phyloP scores from a whole-genome alignment of 1,140 invertebrate species.

The Trypoxylus dichotomus region DNA sequence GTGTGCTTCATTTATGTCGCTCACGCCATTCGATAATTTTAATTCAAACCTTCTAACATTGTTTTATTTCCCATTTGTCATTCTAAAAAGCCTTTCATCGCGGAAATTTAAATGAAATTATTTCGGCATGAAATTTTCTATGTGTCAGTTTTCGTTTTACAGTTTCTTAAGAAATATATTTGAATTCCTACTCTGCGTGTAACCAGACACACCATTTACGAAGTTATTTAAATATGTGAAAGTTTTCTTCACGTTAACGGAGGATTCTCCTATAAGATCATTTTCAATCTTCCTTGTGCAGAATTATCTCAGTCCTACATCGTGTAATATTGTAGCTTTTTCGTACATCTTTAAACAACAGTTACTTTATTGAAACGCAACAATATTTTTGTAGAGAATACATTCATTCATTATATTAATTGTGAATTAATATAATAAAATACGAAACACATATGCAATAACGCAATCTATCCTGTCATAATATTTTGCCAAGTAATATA shows the following conservation, averaged over 20 bases:
- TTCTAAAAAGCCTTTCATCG: not conserved
- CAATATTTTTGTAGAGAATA: too few species aligned
- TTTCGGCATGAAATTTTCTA: slow-evolving; percentile 6
- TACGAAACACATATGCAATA: too few species aligned
- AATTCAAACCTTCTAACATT: slow-evolving; percentile 4
- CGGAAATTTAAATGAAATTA: not conserved
- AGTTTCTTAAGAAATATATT: not conserved
- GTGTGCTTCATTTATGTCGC: not conserved
- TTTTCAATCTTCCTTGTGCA: not conserved
- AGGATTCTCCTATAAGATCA: not conserved
- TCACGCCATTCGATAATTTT: slow-evolving; percentile 16
- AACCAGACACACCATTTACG: not conserved
- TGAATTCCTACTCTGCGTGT: not conserved
- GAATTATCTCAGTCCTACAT: not conserved
- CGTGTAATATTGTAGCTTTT: not conserved
- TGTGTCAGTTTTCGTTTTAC: not conserved
- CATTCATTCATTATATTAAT: too few species aligned
- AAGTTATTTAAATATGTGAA: not conserved
- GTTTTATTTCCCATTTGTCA: slow-evolving; percentile 1
- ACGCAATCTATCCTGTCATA: too few species aligned
- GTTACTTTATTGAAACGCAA: too few species aligned
- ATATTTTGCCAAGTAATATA: too few species aligned
- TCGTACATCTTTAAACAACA: not conserved
- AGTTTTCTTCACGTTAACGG: not conserved
- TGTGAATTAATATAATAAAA: too few species aligned